These are phyloP conservation scores for Phalacrocorax carbo DNA, from an alignment of 2,113 vertebrate genomes.

Conservation along the genomic window DNA sequence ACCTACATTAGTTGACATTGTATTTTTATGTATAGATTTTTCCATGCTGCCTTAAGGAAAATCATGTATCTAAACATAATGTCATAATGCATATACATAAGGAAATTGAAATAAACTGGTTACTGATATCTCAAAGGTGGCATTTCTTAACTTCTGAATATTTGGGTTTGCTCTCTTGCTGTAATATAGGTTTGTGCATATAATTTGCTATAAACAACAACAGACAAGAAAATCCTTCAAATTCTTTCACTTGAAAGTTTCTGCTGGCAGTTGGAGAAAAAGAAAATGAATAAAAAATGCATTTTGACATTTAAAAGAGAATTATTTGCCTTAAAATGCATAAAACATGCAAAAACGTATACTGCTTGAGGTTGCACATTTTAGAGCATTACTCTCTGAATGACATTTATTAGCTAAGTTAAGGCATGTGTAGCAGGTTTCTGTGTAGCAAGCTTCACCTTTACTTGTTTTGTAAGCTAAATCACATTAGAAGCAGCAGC, in stretches of 20 bases:
- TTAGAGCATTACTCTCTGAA: neutral
- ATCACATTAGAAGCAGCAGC: neutral
- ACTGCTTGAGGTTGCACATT: neutral
- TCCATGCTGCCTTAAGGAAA: neutral
- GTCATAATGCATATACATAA: neutral
- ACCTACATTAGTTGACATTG: neutral
- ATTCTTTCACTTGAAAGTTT: conserved; percentile 22
- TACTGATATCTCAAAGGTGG: neutral
- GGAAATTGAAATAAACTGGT: neutral
- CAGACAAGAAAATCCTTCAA: neutral
- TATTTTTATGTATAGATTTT: neutral
- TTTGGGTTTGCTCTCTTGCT: neutral
- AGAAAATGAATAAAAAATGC: conserved; percentile 48
- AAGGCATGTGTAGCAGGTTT: neutral
- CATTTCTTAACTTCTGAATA: neutral
- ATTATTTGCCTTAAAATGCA: conserved; percentile 28
- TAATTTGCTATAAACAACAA: neutral
- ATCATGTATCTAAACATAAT: neutral
- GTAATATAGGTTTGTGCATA: neutral
- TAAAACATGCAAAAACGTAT: conserved; percentile 13
- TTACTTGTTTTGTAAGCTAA: neutral
- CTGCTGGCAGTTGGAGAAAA: neutral
- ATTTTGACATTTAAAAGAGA: conserved; percentile 48
- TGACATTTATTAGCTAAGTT: neutral
- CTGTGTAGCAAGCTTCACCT: neutral